phyloP scores from a whole-genome alignment of 2,113 vertebrate species.

The Agapornis roseicollis region DNA sequence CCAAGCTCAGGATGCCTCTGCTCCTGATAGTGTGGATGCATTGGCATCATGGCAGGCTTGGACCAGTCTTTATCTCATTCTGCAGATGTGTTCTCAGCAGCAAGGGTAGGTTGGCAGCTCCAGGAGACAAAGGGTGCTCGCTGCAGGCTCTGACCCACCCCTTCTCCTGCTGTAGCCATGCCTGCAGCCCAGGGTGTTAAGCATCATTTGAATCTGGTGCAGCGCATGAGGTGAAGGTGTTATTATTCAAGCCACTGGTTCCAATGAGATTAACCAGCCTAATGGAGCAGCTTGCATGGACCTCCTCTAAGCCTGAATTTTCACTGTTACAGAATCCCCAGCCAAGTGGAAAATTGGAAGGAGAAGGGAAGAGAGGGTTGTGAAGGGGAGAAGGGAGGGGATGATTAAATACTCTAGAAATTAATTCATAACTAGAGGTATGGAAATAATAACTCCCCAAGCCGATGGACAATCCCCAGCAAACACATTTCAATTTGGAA shows the following conservation, averaged over 20 bases:
- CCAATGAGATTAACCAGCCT: slow-evolving; percentile 86
- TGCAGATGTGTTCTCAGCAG: background rate
- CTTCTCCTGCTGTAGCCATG: background rate
- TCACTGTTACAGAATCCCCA: slow-evolving; percentile 75
- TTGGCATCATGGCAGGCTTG: background rate
- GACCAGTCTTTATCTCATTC: background rate
- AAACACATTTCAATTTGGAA: slow-evolving; percentile 70
- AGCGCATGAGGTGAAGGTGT: slow-evolving; percentile 73
- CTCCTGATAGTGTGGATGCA: background rate
- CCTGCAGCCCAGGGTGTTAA: background rate
- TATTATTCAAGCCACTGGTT: slow-evolving; percentile 92
- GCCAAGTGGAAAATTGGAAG: slow-evolving; percentile 86
- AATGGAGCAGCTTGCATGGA: slow-evolving; percentile 72
- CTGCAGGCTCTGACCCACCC: background rate
- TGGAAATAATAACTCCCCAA: slow-evolving; percentile 69
- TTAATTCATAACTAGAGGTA: slow-evolving; percentile 74
- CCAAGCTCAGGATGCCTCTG: background rate
- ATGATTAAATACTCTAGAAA: slow-evolving; percentile 76
- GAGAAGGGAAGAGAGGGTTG: slow-evolving; percentile 55
- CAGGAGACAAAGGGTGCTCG: background rate
- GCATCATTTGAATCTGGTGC: slow-evolving; percentile 18
- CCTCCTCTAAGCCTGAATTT: slow-evolving; percentile 77
- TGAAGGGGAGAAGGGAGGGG: slow-evolving; percentile 27
- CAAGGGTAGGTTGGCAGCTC: background rate
- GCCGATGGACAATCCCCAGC: slow-evolving; percentile 33